Evolutionary conservation across 2,113 vertebrate genomes (phyloP).

Genomic region (Perca flavescens): DNA sequence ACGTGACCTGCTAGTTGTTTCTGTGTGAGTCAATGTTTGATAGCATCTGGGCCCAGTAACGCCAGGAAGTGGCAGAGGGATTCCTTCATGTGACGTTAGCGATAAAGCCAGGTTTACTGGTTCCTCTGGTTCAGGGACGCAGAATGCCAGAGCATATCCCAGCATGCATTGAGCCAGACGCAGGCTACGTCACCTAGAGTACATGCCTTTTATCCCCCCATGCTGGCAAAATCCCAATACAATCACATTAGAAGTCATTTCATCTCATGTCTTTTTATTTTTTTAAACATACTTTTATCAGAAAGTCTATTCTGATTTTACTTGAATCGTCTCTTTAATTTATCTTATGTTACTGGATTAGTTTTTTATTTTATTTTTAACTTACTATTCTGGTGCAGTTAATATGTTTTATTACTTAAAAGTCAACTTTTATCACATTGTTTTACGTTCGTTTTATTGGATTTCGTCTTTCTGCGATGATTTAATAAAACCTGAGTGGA

Average conservation of each 20-base stretch:
- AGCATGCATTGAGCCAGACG: slow-evolving; percentile 6
- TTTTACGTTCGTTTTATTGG: too few relatives aligned
- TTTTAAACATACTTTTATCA: too few relatives aligned
- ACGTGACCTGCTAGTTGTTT: neutral
- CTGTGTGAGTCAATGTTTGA: neutral
- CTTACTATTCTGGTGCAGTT: too few relatives aligned
- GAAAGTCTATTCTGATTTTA: neutral
- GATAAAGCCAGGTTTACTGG: neutral
- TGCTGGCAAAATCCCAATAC: too few relatives aligned
- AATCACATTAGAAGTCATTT: too few relatives aligned
- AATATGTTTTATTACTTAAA: too few relatives aligned
- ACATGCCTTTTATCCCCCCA: too few relatives aligned
- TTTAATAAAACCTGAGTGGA: neutral
- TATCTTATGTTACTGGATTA: neutral
- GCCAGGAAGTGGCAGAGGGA: neutral
- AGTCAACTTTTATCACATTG: too few relatives aligned
- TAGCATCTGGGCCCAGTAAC: neutral
- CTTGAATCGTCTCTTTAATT: neutral
- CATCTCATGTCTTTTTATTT: neutral
- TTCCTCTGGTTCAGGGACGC: neutral
- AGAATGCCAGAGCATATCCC: neutral
- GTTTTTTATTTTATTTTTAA: too few relatives aligned
- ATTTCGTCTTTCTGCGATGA: too few relatives aligned
- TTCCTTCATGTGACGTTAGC: neutral
- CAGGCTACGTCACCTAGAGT: neutral